Percentiles rank a stretch among this genome's conserved stretches.
phyloP scores from a whole-genome alignment of 2,113 vertebrate genomes.

The Ailuropoda melanoleuca region DNA sequence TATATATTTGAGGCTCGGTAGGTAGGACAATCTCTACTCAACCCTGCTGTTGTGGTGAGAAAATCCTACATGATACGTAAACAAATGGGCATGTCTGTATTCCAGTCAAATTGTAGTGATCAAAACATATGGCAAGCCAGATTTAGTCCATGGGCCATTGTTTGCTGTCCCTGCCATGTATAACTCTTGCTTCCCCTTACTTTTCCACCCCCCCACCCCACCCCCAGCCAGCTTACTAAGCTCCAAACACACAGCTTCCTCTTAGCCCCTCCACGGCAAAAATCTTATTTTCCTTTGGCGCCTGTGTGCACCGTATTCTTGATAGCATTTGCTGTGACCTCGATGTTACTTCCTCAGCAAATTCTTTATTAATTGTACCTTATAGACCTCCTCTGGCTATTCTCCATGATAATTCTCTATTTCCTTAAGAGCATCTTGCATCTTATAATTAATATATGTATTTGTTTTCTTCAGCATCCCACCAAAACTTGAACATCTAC shows the following conservation, averaged over 20 bases:
- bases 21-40: background rate
- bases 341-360: background rate
- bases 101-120: background rate
- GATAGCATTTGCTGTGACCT: background rate
- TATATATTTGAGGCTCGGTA: background rate
- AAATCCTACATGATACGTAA: background rate
- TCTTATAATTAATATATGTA: background rate
- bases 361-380: background rate
- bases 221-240: background rate
- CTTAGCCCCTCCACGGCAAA: background rate
- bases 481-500: background rate
- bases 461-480: background rate
- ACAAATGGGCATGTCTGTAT: background rate
- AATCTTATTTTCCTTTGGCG: background rate
- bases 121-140: background rate
- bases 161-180: background rate
- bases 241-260: background rate
- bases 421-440: background rate
- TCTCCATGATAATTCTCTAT: background rate
- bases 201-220: background rate
- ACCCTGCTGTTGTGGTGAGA: background rate
- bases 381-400: background rate
- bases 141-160: background rate
- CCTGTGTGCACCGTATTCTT: background rate
- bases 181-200: background rate